phyloP scores from a whole-genome alignment of 2,888 invertebrate species.

The Acanthococcus lagerstroemiae region DNA sequence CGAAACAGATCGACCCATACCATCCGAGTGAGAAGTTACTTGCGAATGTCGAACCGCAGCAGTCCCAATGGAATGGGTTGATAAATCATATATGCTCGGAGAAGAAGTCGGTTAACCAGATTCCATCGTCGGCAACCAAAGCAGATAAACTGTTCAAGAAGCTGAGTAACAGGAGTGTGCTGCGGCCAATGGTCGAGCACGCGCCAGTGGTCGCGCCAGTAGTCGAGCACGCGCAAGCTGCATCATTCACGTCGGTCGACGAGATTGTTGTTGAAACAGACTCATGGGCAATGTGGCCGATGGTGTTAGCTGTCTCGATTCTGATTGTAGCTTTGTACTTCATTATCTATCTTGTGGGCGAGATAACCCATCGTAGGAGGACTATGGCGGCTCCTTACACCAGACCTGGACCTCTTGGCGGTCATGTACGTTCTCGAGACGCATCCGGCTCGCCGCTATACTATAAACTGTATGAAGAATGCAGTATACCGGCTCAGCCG shows the following conservation, averaged over 20 bases:
- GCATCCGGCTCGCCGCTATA: constrained; percentile 34
- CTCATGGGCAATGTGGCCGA: constrained; percentile 8
- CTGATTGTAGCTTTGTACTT: constrained; percentile 18
- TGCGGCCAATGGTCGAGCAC: not conserved
- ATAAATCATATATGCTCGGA: constrained; percentile 40
- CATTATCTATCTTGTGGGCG: constrained; percentile 22
- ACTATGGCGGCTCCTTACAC: constrained; percentile 2
- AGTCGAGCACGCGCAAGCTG: not conserved
- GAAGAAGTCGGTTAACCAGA: not conserved
- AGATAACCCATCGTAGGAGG: constrained; percentile 24
- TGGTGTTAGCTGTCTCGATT: constrained; percentile 8
- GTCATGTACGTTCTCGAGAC: constrained; percentile 30
- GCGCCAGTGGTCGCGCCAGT: not conserved
- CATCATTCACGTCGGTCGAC: constrained; percentile 6
- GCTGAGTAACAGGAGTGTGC: not conserved
- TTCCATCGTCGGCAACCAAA: not conserved
- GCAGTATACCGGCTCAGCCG: constrained; percentile 36
- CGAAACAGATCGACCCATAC: constrained; percentile 48
- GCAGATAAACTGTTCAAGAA: too few species aligned
- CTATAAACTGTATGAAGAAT: constrained; percentile 38
- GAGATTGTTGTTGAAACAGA: constrained; percentile 20
- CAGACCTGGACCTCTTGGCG: constrained; percentile 25
- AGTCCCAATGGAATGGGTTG: constrained; percentile 42
- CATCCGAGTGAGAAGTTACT: constrained; percentile 41
- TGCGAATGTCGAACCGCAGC: constrained; percentile 38